Conservation (phyloP, 2,113 vertebrate species). For the Xenopus laevis region DNA sequence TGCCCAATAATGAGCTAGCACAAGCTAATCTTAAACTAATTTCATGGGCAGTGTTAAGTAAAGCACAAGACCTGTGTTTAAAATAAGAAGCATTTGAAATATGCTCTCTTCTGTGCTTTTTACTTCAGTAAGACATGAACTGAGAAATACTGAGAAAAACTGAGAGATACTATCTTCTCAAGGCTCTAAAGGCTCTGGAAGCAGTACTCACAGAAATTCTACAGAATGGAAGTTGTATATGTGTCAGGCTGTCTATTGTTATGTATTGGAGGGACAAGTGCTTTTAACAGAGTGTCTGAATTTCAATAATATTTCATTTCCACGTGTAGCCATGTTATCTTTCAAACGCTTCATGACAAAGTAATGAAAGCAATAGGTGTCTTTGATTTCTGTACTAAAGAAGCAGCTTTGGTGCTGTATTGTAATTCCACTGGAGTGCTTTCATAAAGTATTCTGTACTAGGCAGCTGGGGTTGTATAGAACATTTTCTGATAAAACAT, state of each 20-base stretch:
- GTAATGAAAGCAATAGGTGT: conserved; percentile 1
- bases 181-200: not conserved
- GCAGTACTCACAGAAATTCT: not conserved
- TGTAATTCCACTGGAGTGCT: conserved; percentile 12
- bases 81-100: not conserved
- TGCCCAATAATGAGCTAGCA: too few species aligned
- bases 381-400: not conserved
- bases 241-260: conserved; percentile 6
- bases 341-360: conserved; percentile 4
- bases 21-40: not conserved
- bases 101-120: too few species aligned
- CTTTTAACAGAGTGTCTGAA: conserved; percentile 5
- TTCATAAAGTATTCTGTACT: conserved; percentile 18
- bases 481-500: conserved; percentile 17
- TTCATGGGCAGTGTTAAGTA: not conserved
- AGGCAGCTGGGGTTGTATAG: conserved; percentile 1
- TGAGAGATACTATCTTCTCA: not conserved
- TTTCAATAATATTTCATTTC: not conserved
- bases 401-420: conserved; percentile 3
- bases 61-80: conserved; percentile 22
- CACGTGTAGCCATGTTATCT: not conserved
- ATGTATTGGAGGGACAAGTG: not conserved
- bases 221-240: conserved; percentile 10
- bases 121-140: not conserved
- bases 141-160: not conserved